A percentile compares a stretch with the other conserved stretches of the same genome.
These are phyloP conservation scores for Drosophila littoralis DNA, from an alignment of 1,140 invertebrate species.

Conservation along the genomic window DNA sequence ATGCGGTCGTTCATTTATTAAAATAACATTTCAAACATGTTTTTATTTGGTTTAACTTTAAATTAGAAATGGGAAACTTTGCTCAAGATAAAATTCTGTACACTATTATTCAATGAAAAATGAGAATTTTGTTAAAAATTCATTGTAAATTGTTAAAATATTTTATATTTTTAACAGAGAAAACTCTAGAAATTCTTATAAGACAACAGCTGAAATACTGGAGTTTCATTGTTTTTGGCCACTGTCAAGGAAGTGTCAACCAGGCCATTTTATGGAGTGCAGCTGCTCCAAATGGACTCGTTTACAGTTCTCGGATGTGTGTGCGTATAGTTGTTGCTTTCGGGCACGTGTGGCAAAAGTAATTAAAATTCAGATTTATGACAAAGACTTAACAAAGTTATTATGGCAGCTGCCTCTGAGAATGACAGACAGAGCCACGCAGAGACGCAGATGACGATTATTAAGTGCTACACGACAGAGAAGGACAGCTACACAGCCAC, in stretches of 20 bases:
- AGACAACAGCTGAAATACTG: background rate
- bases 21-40: too few relatives aligned
- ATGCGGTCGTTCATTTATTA: too few relatives aligned
- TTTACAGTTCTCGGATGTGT: constrained; percentile 21
- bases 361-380: constrained; percentile 78
- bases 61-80: too few relatives aligned
- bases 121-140: too few relatives aligned
- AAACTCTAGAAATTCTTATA: background rate
- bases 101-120: too few relatives aligned
- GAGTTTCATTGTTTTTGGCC: background rate
- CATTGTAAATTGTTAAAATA: too few relatives aligned
- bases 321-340: background rate
- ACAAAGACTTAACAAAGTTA: constrained; percentile 67
- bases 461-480: constrained; percentile 16
- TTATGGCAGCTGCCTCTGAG: constrained; percentile 57
- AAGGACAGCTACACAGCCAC: constrained; percentile 14
- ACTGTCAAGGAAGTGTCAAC: constrained; percentile 21
- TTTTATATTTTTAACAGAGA: too few relatives aligned
- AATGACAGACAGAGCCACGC: constrained; percentile 39
- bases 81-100: too few relatives aligned
- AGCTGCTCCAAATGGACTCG: constrained; percentile 50
- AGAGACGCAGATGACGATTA: constrained; percentile 1
- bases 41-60: too few relatives aligned
- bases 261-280: constrained; percentile 21
- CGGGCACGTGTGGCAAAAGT: constrained; percentile 37